Evolutionary conservation across 1,140 invertebrate species (phyloP).

Genomic region (Hyles vespertilio): DNA sequence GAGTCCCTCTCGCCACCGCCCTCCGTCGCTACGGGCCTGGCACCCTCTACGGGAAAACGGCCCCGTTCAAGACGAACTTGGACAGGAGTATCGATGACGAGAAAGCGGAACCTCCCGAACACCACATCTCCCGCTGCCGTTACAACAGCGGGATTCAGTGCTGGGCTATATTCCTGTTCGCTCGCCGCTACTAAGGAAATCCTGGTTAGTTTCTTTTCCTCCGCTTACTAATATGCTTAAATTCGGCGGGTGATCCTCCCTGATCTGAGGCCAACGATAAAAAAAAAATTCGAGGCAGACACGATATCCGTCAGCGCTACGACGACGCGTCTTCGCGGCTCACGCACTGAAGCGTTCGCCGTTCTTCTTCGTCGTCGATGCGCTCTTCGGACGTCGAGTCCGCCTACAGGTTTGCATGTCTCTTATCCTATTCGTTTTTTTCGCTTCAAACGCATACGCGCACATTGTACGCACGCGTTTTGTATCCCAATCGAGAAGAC

Average conservation of each 20-base stretch:
- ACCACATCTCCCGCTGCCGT: slow-evolving; percentile 80
- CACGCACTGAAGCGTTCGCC: too few relatives aligned
- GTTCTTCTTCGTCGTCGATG: slow-evolving; percentile 1
- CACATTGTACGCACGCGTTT: slow-evolving; percentile 4
- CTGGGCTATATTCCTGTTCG: slow-evolving; percentile 87
- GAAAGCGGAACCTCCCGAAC: slow-evolving; percentile 75
- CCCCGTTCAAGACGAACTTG: slow-evolving; percentile 84
- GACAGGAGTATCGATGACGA: slow-evolving; percentile 63
- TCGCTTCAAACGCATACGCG: slow-evolving; percentile 28
- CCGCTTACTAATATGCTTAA: slow-evolving; percentile 94
- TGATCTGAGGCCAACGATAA: slow-evolving; percentile 79
- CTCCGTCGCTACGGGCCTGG: slow-evolving; percentile 80
- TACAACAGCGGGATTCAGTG: slow-evolving; percentile 70
- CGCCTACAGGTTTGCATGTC: neutral
- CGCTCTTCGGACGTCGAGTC: slow-evolving; percentile 16
- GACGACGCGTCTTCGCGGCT: neutral
- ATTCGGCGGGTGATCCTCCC: slow-evolving; percentile 86
- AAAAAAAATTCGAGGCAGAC: slow-evolving; percentile 9
- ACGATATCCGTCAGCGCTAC: slow-evolving; percentile 11
- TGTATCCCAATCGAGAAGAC: too few relatives aligned
- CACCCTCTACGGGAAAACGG: slow-evolving; percentile 82
- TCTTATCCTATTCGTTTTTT: neutral
- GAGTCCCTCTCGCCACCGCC: slow-evolving; percentile 74
- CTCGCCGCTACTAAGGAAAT: slow-evolving; percentile 92
- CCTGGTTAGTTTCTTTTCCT: slow-evolving; percentile 94